Percentiles rank a stretch among this genome's conserved stretches.
Evolutionary conservation across 1,140 invertebrate genomes (phyloP).

Genomic region (Rhopalosiphum padi): DNA sequence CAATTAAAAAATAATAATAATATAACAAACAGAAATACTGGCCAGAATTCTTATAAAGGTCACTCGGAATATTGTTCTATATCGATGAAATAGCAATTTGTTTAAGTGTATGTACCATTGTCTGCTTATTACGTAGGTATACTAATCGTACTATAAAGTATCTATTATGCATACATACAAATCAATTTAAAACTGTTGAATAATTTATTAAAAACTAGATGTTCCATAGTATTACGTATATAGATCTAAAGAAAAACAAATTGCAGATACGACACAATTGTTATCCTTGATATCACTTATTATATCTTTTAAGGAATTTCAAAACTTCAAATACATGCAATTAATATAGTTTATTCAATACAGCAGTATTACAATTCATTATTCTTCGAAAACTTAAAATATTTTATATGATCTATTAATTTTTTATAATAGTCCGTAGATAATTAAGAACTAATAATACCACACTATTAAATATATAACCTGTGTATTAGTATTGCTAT

Average conservation of each 20-base stretch:
- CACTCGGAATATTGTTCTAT: neutral
- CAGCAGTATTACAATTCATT: neutral
- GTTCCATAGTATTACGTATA: neutral
- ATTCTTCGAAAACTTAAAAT: neutral
- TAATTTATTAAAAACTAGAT: neutral
- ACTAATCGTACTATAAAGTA: neutral
- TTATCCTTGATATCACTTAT: neutral
- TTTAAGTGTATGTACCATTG: constrained; percentile 18
- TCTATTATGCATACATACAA: neutral
- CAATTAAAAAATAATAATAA: constrained; percentile 17
- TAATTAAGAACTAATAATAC: neutral
- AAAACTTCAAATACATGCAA: neutral
- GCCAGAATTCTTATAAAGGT: neutral
- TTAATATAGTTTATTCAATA: neutral
- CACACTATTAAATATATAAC: neutral
- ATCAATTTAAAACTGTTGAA: neutral
- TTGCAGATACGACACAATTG: neutral
- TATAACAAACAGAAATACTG: neutral
- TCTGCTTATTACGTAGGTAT: neutral
- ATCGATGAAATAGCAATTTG: constrained; percentile 51
- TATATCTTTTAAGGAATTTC: neutral
- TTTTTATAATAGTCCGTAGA: neutral
- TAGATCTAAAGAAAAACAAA: neutral
- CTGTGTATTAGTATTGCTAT: neutral
- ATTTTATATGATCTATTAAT: neutral